phyloP scores from a whole-genome alignment of 2,113 vertebrate genomes.

The Oenanthe oenanthe region DNA sequence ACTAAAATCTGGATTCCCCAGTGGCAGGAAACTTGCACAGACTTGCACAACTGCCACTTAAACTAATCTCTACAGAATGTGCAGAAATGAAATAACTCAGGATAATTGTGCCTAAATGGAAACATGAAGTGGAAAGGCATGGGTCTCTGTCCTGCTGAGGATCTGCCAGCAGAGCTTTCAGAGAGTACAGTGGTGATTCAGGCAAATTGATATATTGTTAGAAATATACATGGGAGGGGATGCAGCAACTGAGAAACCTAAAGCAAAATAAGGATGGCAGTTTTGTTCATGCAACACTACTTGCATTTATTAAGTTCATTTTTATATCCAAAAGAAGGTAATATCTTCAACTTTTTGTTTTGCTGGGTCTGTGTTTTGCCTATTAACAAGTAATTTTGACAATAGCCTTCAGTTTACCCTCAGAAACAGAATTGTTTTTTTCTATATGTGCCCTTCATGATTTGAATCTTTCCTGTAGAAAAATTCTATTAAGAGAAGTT shows the following conservation, averaged over 20 bases:
- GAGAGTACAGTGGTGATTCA: not conserved
- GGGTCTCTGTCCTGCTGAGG: not conserved
- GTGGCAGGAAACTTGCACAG: not conserved
- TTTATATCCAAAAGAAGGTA: not conserved
- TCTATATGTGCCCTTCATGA: not conserved
- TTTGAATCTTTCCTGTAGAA: not conserved
- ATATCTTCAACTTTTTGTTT: not conserved
- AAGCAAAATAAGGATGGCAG: not conserved
- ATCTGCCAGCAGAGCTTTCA: not conserved
- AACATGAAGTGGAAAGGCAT: not conserved
- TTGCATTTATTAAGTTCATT: not conserved
- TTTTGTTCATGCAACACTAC: not conserved
- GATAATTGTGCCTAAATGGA: not conserved
- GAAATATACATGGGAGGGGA: not conserved
- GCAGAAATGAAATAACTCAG: not conserved
- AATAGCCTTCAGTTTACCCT: not conserved
- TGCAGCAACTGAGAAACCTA: not conserved
- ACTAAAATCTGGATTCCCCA: not conserved
- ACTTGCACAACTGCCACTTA: not conserved
- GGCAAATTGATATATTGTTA: not conserved
- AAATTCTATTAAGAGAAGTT: not conserved
- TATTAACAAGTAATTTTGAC: not conserved
- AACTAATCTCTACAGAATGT: not conserved
- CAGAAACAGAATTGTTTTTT: not conserved
- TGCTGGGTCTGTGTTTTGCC: not conserved